Evolutionary conservation across 2,797 vertebrate species (phyloP).

Genomic region (Odontamblyopus rebecca): DNA sequence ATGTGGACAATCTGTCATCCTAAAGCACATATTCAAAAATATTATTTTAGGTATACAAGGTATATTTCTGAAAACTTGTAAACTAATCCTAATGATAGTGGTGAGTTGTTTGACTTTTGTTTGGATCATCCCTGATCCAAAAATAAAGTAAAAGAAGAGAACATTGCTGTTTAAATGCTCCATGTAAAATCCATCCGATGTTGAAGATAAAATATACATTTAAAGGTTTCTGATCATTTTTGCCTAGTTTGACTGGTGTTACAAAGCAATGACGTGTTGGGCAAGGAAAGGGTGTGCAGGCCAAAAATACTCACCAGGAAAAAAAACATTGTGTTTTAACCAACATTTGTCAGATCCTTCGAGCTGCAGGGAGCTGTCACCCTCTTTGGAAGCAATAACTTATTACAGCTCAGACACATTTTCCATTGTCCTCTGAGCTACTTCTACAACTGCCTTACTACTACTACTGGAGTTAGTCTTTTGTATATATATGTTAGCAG

Average conservation of each 20-base stretch:
- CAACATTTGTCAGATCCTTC: conserved; percentile 25
- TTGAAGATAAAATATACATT: not conserved
- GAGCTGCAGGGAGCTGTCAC: conserved; percentile 1
- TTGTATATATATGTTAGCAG: not conserved
- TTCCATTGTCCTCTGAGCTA: not conserved
- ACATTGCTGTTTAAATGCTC: not conserved
- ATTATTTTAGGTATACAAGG: too few relatives aligned
- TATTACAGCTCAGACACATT: not conserved
- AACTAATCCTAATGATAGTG: not conserved
- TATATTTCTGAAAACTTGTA: not conserved
- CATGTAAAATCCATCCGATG: not conserved
- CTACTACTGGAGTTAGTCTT: not conserved
- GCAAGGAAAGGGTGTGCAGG: conserved; percentile 51
- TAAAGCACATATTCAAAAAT: not conserved
- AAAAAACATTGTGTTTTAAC: conserved; percentile 48
- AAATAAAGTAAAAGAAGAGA: not conserved
- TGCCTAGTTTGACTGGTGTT: conserved; percentile 2
- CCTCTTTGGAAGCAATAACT: conserved; percentile 1
- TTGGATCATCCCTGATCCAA: not conserved
- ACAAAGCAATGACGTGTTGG: conserved; percentile 28
- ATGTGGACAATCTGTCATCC: not conserved
- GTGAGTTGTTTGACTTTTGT: not conserved
- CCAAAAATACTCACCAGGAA: conserved; percentile 56
- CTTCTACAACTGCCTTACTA: not conserved
- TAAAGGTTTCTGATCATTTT: conserved; percentile 14